Conservation (phyloP, 2,888 invertebrate species). For the Dryococelus australis region DNA sequence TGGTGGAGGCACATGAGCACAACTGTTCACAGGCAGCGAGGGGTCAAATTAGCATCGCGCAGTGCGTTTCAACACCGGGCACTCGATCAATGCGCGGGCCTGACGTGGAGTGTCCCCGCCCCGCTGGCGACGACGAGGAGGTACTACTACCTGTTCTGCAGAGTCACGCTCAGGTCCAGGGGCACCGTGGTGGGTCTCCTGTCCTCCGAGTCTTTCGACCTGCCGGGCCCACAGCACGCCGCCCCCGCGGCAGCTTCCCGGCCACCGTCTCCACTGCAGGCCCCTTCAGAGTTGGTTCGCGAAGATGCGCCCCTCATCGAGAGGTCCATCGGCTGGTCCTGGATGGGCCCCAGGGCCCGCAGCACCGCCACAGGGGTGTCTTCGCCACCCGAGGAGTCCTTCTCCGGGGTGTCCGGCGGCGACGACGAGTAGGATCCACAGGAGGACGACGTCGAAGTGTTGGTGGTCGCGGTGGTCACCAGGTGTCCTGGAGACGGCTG, state of each 20-base stretch:
- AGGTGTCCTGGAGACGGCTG: slow-evolving; percentile 26
- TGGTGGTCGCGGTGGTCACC: slow-evolving; percentile 22
- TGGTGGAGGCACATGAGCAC: too few species aligned
- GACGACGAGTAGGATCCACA: slow-evolving; percentile 36
- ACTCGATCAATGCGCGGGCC: too few species aligned
- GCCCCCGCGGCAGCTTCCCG: slow-evolving; percentile 61
- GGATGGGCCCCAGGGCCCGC: slow-evolving; percentile 59
- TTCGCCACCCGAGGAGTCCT: slow-evolving; percentile 33
- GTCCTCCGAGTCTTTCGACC: slow-evolving; percentile 30
- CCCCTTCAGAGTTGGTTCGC: slow-evolving; percentile 55
- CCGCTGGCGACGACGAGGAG: too few species aligned
- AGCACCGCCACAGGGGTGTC: slow-evolving; percentile 56
- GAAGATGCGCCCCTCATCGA: slow-evolving; percentile 74
- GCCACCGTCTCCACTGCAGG: slow-evolving; percentile 56
- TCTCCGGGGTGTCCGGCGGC: slow-evolving; percentile 29
- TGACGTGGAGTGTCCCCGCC: too few species aligned
- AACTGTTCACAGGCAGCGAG: too few species aligned
- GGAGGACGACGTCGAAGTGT: slow-evolving; percentile 36
- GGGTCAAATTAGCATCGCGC: too few species aligned
- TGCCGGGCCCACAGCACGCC: slow-evolving; percentile 50
- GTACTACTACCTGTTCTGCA: background rate
- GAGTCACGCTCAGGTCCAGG: slow-evolving; percentile 39
- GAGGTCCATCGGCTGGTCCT: slow-evolving; percentile 82
- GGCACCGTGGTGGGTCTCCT: slow-evolving; percentile 36
- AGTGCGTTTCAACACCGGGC: too few species aligned